Conservation (phyloP, 64 coral and sea anemone species). For the Stichodactyla mertensii region DNA sequence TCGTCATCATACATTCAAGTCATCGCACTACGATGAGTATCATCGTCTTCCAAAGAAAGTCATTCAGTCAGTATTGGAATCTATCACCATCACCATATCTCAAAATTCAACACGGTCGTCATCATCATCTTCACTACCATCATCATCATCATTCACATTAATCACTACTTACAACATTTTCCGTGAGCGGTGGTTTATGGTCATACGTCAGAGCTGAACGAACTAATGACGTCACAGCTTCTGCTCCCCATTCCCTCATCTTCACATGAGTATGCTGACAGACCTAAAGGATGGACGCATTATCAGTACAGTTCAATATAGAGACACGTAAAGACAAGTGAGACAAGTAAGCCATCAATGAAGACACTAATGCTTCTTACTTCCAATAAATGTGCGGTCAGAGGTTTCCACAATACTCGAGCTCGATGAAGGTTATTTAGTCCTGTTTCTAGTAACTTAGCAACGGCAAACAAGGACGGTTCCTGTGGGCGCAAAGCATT, state of each 20-base stretch:
- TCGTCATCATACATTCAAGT: no score
- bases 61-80: no score
- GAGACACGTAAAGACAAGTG: neutral
- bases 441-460: slow-evolving; percentile 93
- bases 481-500: slow-evolving; percentile 35
- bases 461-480: slow-evolving; percentile 93
- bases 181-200: slow-evolving; percentile 72
- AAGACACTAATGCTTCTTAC: slow-evolving; percentile 18
- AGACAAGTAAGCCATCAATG: neutral
- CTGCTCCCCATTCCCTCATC: slow-evolving; percentile 97
- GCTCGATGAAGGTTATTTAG: slow-evolving; percentile 92
- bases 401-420: slow-evolving; percentile 92
- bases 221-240: slow-evolving; percentile 92
- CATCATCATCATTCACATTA: neutral
- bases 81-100: no score
- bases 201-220: slow-evolving; percentile 85
- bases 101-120: neutral
- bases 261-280: slow-evolving; percentile 83
- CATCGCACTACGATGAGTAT: no score
- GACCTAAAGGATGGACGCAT: slow-evolving; percentile 34
- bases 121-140: neutral
- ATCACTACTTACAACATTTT: slow-evolving; percentile 62
- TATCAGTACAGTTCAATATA: neutral
- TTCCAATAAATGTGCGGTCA: slow-evolving; percentile 95
- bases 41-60: no score